phyloP scores from a whole-genome alignment of 2,113 vertebrate species.

The Capra hircus region DNA sequence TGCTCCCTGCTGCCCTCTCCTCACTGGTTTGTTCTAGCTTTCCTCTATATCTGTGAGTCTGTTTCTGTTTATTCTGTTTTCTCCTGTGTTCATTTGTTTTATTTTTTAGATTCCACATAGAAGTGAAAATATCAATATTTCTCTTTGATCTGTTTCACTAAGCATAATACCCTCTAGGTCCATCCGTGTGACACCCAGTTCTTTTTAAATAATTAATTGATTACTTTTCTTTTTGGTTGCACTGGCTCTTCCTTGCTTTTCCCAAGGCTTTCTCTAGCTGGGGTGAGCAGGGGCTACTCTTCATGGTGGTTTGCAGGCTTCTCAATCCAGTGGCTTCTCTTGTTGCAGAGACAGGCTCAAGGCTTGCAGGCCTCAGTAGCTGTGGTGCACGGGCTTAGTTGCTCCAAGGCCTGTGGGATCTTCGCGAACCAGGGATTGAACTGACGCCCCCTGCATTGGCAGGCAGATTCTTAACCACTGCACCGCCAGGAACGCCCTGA shows the following conservation, averaged over 20 bases:
- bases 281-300: not conserved
- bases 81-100: not conserved
- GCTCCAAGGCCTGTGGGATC: not conserved
- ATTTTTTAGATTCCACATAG: not conserved
- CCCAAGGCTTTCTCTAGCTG: not conserved
- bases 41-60: not conserved
- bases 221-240: not conserved
- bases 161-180: not conserved
- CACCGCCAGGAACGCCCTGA: not conserved
- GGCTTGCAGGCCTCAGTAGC: not conserved
- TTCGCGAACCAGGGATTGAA: not conserved
- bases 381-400: not conserved
- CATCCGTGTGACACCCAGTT: not conserved
- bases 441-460: not conserved
- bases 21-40: not conserved
- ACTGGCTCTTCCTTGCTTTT: not conserved
- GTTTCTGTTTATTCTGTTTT: not conserved
- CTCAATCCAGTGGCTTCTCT: not conserved
- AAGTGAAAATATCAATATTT: not conserved
- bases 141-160: not conserved
- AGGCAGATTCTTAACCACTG: not conserved
- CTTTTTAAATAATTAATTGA: not conserved
- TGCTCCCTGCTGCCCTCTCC: not conserved
- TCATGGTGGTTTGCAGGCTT: not conserved
- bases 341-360: not conserved